Base-by-base conservation (phyloP, 2,797 vertebrate genomes). In the Threskiornis aethiopicus region DNA sequence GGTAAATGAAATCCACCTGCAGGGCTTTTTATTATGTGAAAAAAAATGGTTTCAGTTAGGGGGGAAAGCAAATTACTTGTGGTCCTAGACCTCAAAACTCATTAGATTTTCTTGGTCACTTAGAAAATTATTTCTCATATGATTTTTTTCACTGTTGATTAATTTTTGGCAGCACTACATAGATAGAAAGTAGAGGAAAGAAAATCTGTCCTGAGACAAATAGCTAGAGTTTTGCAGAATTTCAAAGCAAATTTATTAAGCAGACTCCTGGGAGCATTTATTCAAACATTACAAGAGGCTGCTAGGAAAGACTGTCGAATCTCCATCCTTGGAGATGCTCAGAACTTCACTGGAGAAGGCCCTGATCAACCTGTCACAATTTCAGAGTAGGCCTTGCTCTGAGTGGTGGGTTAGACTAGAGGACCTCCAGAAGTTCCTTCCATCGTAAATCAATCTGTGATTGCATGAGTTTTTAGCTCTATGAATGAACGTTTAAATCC, bases 351-450 rank as follows among this genome's bases (percentile, higher is more conserved):
- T 87, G 59, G 28, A 54, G 33, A 61, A 70, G 16, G 7, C 20
- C 28, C 9, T 0, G 3, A 79, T 29, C 22, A 69, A 22, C 8
- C 5, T 55, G 14, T 20, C 24, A 21, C 24, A 16, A 8, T 78
- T 78, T 41, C 58, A 81, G 47, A 25, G 28, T 4, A 44, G 10
- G 10, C 28, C n/a, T 72, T 76, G 33, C 11, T 52, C 37, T 2
- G 0, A 41, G n/a, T 26, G 29, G 3, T 1, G 12, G 2, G 3
- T 11, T 71, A 28, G 28, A 67, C 22, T 4, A 19, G 33, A 51
- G 47, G 18, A 52, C 10, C 33, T 58, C 16, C 33, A 14, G 8
- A 66, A 51, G 1, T 47, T 75, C 44, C 28, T 67, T 24, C 18
- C 22, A 24, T 70, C 3, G 0, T 47, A 47, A 81, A 46, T 13